These are phyloP conservation scores for Ophioninae sp. DNA, from an alignment of 2,888 invertebrate genomes.

Conservation along the genomic window DNA sequence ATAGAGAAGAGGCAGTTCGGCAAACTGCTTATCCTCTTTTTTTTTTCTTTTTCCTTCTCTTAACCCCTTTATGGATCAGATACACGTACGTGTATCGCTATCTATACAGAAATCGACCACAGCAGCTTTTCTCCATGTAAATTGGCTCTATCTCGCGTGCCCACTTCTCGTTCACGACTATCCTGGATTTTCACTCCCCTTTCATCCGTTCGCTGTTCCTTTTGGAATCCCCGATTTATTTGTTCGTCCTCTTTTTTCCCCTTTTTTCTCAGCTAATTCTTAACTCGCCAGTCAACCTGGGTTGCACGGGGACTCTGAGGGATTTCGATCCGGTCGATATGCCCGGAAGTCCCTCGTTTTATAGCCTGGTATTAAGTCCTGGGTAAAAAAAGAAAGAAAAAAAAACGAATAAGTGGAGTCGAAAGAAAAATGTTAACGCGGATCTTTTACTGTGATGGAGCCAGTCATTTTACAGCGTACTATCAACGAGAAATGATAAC, in stretches of 20 bases:
- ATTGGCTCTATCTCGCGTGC: conserved; percentile 68
- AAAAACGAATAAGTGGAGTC: conserved; percentile 13
- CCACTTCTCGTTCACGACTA: conserved; percentile 60
- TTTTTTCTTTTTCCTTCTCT: not conserved
- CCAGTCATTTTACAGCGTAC: not conserved
- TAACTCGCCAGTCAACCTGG: conserved; percentile 31
- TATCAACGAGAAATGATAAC: not conserved
- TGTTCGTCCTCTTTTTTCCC: conserved; percentile 38
- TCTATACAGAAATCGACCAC: conserved; percentile 21
- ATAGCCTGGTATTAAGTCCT: conserved; percentile 33
- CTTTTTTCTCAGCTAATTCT: conserved; percentile 32
- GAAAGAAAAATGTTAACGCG: conserved; percentile 10
- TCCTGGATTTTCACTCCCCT: conserved; percentile 40
- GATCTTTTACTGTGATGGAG: not conserved
- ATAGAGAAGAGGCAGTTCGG: not conserved
- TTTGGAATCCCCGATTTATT: conserved; percentile 36
- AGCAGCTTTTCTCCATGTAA: conserved; percentile 67
- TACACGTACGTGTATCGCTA: conserved; percentile 27
- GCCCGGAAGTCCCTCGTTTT: conserved; percentile 53
- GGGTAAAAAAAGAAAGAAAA: conserved; percentile 10
- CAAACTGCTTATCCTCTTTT: not conserved
- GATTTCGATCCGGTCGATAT: conserved; percentile 43
- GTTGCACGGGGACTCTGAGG: conserved; percentile 43
- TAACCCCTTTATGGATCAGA: conserved; percentile 1
- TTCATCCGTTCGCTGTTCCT: not conserved